Percentiles rank a stretch among this genome's conserved stretches.
phyloP scores from a whole-genome alignment of 2,113 vertebrate genomes.

The Philantomba maxwellii region DNA sequence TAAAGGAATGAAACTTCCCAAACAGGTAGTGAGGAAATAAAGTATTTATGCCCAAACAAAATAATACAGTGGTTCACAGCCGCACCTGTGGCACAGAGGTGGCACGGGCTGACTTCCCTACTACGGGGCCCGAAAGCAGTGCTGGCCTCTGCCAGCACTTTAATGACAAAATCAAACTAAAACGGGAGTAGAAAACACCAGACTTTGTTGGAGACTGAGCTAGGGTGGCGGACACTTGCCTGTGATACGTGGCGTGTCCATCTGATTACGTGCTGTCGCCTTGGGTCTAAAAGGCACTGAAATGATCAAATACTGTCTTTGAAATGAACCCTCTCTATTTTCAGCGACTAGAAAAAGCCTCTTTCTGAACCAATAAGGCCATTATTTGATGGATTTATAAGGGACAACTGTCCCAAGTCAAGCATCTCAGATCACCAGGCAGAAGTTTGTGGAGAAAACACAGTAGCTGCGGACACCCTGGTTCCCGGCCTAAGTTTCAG shows the following conservation, averaged over 20 bases:
- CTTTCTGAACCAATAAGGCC: background rate
- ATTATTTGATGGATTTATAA: background rate
- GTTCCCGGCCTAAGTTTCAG: accelerated
- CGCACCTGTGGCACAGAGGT: accelerated
- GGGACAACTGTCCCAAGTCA: accelerated
- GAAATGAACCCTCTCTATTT: background rate
- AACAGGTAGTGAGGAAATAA: background rate
- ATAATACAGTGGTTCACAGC: accelerated
- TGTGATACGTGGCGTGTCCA: accelerated
- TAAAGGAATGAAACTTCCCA: background rate
- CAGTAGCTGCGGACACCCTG: accelerated
- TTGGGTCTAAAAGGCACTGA: too few relatives aligned
- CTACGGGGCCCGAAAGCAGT: accelerated
- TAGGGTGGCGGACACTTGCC: accelerated
- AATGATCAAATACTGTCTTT: background rate
- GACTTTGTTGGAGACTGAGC: accelerated
- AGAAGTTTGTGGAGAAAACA: too few relatives aligned
- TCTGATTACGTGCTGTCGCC: background rate
- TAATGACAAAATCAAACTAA: background rate
- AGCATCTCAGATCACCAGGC: accelerated
- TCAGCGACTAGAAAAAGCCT: background rate
- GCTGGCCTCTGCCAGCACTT: background rate
- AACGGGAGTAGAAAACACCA: background rate
- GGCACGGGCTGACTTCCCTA: accelerated
- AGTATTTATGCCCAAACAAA: background rate